These are phyloP conservation scores for Euphonia xanthogaster DNA, from an alignment of 2,797 vertebrate genomes.

Conservation along the genomic window DNA sequence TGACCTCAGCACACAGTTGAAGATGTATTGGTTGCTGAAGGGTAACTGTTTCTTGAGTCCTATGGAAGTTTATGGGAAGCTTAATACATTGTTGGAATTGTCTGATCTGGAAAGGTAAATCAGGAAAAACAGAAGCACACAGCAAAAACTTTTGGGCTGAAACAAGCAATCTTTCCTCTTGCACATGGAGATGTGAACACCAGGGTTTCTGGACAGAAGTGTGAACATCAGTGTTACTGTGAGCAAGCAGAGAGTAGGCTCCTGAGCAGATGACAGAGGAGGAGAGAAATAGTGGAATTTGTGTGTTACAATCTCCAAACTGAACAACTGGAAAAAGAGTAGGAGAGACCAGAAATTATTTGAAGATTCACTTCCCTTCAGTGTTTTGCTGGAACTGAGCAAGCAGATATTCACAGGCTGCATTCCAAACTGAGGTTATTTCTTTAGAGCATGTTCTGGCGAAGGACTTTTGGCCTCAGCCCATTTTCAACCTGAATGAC, in stretches of 20 bases:
- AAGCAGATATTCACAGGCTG: background rate
- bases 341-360: background rate
- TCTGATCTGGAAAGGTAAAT: background rate
- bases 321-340: background rate
- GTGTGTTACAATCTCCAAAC: background rate
- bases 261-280: background rate
- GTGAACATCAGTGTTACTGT: background rate
- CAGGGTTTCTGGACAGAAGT: background rate
- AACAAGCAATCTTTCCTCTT: background rate
- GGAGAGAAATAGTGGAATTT: background rate
- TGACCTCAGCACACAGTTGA: background rate
- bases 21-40: background rate
- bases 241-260: background rate
- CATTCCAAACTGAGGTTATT: background rate
- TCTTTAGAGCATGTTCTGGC: constrained; percentile 4
- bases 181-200: background rate
- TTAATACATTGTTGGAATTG: background rate
- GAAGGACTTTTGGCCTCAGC: background rate
- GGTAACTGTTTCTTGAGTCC: background rate
- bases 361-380: background rate
- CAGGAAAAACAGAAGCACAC: background rate
- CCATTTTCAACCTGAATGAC: background rate
- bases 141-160: background rate
- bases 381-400: background rate
- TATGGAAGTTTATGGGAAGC: background rate